A percentile compares a stretch with the other conserved stretches of the same genome.
phyloP scores from a whole-genome alignment of 2,888 invertebrate genomes.

The Lapara coniferarum region DNA sequence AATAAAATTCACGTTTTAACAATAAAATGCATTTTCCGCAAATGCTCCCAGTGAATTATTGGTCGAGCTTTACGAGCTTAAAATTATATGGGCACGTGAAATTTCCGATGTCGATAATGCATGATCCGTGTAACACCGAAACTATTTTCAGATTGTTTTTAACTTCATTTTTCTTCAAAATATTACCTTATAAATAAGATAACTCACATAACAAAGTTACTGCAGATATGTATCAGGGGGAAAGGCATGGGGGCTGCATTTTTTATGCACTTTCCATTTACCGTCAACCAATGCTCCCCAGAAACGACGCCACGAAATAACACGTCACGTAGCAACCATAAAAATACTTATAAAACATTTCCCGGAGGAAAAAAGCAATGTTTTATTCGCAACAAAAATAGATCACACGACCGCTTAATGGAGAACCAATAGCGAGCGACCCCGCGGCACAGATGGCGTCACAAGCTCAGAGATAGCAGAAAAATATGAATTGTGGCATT shows the following conservation, averaged over 20 bases:
- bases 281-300: slow-evolving; percentile 54
- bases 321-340: slow-evolving; percentile 75
- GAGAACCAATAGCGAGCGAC: slow-evolving; percentile 78
- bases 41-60: slow-evolving; percentile 82
- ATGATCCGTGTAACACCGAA: slow-evolving; percentile 62
- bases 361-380: slow-evolving; percentile 77
- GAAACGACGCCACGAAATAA: slow-evolving; percentile 55
- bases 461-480: slow-evolving; percentile 79
- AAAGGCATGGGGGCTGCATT: slow-evolving; percentile 52
- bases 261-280: slow-evolving; percentile 63
- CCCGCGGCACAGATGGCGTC: slow-evolving; percentile 81
- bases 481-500: slow-evolving; percentile 82
- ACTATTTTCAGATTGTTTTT: slow-evolving; percentile 67
- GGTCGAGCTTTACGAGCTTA: slow-evolving; percentile 82
- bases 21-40: slow-evolving; percentile 84
- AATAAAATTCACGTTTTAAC: slow-evolving; percentile 84
- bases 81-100: slow-evolving; percentile 83
- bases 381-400: slow-evolving; percentile 82
- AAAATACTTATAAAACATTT: slow-evolving; percentile 79
- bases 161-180: slow-evolving; percentile 15
- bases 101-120: slow-evolving; percentile 82
- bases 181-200: neutral
- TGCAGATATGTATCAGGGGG: slow-evolving; percentile 16
- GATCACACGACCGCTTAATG: slow-evolving; percentile 80
- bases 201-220: neutral